These are phyloP conservation scores for Columba janthina DNA, from an alignment of 2,113 vertebrate species.

Conservation along the genomic window DNA sequence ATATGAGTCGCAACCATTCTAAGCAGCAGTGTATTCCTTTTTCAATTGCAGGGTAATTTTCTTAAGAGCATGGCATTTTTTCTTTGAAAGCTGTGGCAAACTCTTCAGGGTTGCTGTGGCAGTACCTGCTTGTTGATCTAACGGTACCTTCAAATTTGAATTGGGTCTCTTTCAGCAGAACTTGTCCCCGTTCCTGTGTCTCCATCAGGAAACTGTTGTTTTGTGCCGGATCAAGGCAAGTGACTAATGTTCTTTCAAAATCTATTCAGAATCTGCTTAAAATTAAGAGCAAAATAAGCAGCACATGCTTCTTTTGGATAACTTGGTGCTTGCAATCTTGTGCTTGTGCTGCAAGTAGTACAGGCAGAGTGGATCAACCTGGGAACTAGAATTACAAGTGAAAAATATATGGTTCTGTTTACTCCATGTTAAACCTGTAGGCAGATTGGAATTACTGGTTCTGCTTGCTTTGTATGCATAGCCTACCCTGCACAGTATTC, in stretches of 20 bases:
- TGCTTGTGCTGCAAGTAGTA: background rate
- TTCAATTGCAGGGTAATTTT: background rate
- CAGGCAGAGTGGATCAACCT: background rate
- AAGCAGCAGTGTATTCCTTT: background rate
- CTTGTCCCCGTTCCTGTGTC: background rate
- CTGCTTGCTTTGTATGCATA: background rate
- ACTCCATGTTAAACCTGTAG: background rate
- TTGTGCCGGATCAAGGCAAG: constrained; percentile 19
- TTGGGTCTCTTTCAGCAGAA: background rate
- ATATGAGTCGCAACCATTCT: background rate
- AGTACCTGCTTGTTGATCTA: background rate
- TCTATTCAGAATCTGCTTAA: constrained; percentile 46
- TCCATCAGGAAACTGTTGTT: constrained; percentile 10
- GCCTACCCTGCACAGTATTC: background rate
- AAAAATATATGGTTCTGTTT: background rate
- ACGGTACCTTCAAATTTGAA: background rate
- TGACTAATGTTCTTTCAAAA: constrained; percentile 24
- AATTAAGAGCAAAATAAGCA: constrained; percentile 42
- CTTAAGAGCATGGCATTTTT: background rate
- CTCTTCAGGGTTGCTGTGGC: background rate
- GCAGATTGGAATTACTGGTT: background rate
- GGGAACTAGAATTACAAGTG: background rate
- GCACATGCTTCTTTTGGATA: constrained; percentile 10
- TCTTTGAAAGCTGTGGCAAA: background rate
- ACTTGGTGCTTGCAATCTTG: background rate